phyloP scores from a whole-genome alignment of 2,113 vertebrate species.

The Lagopus muta region DNA sequence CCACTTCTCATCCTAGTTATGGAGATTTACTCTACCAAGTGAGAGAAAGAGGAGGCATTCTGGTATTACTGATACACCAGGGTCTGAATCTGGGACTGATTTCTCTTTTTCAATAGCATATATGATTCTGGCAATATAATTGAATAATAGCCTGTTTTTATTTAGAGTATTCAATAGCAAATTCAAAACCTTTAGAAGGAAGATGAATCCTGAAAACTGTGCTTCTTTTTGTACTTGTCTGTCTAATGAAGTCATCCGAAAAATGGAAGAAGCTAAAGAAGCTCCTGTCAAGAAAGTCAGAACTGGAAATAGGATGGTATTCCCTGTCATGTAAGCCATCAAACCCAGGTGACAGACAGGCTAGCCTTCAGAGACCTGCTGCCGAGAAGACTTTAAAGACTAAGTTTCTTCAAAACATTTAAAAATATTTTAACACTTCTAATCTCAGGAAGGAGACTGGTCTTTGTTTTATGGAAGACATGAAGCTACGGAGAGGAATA shows the following conservation, averaged over 20 bases:
- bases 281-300: background rate
- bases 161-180: background rate
- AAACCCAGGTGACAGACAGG: background rate
- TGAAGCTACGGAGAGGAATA: background rate
- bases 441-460: background rate
- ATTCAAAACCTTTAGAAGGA: background rate
- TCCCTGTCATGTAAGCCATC: background rate
- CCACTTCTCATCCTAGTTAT: background rate
- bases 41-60: background rate
- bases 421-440: slow-evolving; percentile 15
- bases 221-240: background rate
- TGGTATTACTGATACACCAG: background rate
- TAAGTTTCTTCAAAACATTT: background rate
- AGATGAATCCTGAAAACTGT: background rate
- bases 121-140: background rate
- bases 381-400: background rate
- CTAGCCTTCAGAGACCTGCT: background rate
- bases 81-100: background rate
- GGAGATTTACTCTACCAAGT: background rate
- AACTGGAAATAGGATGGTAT: background rate
- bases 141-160: background rate
- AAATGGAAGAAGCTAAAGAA: background rate
- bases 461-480: background rate
- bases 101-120: background rate
- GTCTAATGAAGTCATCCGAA: background rate